These are phyloP conservation scores for Macrocentrus cingulum DNA, from an alignment of 1,140 invertebrate genomes.

Conservation along the genomic window DNA sequence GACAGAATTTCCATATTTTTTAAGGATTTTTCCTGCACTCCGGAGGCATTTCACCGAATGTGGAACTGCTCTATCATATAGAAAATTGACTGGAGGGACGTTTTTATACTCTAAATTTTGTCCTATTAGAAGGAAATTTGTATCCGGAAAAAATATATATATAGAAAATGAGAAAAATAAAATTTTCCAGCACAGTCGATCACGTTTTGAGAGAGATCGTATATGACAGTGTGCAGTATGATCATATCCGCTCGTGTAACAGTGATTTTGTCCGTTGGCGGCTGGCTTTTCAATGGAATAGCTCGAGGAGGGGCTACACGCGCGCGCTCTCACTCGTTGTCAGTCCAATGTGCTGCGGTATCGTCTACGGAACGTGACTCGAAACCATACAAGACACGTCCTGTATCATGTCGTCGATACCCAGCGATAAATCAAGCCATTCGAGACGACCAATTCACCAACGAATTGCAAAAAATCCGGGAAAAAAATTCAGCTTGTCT, in stretches of 20 bases:
- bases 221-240: constrained; percentile 10
- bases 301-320: constrained; percentile 15
- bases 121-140: too few relatives aligned
- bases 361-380: constrained; percentile 21
- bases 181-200: neutral
- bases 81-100: too few relatives aligned
- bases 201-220: neutral
- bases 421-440: constrained; percentile 17
- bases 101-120: too few relatives aligned
- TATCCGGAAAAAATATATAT: neutral
- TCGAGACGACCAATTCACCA: constrained; percentile 8
- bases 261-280: constrained; percentile 19
- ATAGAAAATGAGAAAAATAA: constrained; percentile 11
- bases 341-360: neutral
- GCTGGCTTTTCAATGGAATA: constrained; percentile 11
- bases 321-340: constrained; percentile 1
- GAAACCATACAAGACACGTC: constrained; percentile 24
- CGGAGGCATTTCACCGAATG: too few relatives aligned
- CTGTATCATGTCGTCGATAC: constrained; percentile 22
- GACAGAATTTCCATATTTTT: too few relatives aligned
- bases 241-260: constrained; percentile 22
- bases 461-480: constrained; percentile 2
- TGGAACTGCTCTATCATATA: too few relatives aligned
- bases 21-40: too few relatives aligned
- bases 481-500: too few relatives aligned